These are phyloP conservation scores for Larimichthys polyactis DNA, from an alignment of 2,113 vertebrate genomes.

Conservation along the genomic window DNA sequence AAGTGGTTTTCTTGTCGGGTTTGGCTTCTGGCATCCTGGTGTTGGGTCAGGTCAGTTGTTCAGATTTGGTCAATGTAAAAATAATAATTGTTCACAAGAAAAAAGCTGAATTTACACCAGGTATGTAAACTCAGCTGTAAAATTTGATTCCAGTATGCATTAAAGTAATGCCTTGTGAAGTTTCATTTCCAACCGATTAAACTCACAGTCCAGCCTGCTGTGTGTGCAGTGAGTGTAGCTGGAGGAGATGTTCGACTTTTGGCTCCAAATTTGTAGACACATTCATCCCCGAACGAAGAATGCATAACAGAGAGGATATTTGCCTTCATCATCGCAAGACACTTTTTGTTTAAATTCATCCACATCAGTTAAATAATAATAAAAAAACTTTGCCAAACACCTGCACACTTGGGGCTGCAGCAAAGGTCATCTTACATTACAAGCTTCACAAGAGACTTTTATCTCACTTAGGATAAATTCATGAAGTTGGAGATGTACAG, in stretches of 20 bases:
- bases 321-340: neutral
- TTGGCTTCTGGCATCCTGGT: too few species aligned
- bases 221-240: neutral
- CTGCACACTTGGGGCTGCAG: neutral
- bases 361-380: neutral
- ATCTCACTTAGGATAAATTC: neutral
- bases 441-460: neutral
- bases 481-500: neutral
- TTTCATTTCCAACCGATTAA: neutral
- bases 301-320: neutral
- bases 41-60: too few species aligned
- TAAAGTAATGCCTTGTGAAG: neutral
- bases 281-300: neutral
- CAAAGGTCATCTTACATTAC: neutral
- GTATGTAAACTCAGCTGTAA: too few species aligned
- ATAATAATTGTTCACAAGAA: too few species aligned
- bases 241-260: neutral
- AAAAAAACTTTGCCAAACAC: neutral
- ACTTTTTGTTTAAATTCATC: neutral
- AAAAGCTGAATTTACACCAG: too few species aligned
- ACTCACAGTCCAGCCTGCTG: neutral
- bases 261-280: neutral
- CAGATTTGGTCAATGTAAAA: too few species aligned
- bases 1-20: too few species aligned
- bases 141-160: too few species aligned